Evolutionary conservation across 1,140 invertebrate species (phyloP), one percentile per base, ranked within the genome.

Genomic region (Magallana ariakensis): DNA sequence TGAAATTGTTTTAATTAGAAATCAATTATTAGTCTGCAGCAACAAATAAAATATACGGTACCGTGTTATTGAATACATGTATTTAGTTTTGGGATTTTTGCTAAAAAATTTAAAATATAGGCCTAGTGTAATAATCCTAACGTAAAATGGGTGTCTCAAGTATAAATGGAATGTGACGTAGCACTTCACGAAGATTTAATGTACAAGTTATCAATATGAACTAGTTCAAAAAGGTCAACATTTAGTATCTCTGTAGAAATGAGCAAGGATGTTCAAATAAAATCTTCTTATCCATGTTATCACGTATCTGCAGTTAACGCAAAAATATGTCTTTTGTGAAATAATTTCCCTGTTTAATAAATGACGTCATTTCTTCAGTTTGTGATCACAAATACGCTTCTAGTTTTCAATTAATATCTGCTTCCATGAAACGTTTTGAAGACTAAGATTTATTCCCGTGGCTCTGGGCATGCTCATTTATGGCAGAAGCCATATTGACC

Each of bases 401-500:
- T 1, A 75, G 15, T 26, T 26, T 75, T 13, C 22, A 13, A 13
- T 75, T 19, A 75, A 26, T 26, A 75, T 2, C 22, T 8, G 7
- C 19, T 75, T 19, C 66, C 33, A 33, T 26, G 33, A 75, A 75
- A 75, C 66, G 66, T 75, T 75, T 75, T 75, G 33, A 26, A 9
- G 66, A 75, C 13, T 75, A n/a, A 16, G 55, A 82, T 56, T 82
- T 82, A 54, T 84, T 84, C 82, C 82, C 55, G 26, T 33, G 85
- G 85, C 87, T 84, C 66, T 57, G 85, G 62, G 88, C 88, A 89
- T 89, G 88, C 88, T 87, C 88, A 89, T 85, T 85, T 80, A 70
- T 87, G 85, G 85, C 85, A 85, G 88, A 87, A 89, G 88, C 85
- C 88, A 89, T 89, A 83, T 89, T 89, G 88, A 89, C 88, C 88